A percentile compares a stretch with the other conserved stretches of the same genome.
Evolutionary conservation across 2,888 invertebrate genomes (phyloP).

Genomic region (Lasioglossum vierecki): DNA sequence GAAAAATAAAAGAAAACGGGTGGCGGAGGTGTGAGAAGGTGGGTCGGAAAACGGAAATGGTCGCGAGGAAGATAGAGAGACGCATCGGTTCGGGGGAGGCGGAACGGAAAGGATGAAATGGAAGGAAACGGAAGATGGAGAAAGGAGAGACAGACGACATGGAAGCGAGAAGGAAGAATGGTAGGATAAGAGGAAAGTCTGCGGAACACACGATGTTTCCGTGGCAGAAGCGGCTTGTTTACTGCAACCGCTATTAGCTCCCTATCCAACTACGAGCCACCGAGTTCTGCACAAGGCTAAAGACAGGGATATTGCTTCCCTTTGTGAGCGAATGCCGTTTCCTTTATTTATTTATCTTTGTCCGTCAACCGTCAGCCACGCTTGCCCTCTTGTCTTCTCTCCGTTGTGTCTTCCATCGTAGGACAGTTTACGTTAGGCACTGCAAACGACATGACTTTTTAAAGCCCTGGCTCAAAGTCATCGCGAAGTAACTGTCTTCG

Average conservation of each 20-base stretch:
- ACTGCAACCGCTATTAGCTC: slow-evolving; percentile 78
- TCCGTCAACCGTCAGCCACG: slow-evolving; percentile 65
- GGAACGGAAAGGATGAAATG: slow-evolving; percentile 50
- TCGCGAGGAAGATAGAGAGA: slow-evolving; percentile 29
- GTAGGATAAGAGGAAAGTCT: slow-evolving; percentile 66
- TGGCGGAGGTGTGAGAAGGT: slow-evolving; percentile 34
- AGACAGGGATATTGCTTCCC: slow-evolving; percentile 80
- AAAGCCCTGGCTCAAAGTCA: slow-evolving; percentile 55
- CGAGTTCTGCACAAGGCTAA: slow-evolving; percentile 64
- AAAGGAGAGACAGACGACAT: background rate
- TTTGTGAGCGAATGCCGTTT: slow-evolving; percentile 77
- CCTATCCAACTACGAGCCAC: slow-evolving; percentile 61
- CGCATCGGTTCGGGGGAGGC: slow-evolving; percentile 17
- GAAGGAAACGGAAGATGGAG: slow-evolving; percentile 54
- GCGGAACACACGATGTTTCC: slow-evolving; percentile 70
- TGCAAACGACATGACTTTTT: slow-evolving; percentile 68
- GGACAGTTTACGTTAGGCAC: slow-evolving; percentile 74
- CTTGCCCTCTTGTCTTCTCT: slow-evolving; percentile 59
- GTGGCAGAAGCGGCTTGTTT: slow-evolving; percentile 78
- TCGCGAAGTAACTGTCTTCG: slow-evolving; percentile 18
- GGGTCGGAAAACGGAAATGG: slow-evolving; percentile 61
- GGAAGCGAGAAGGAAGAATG: slow-evolving; percentile 42
- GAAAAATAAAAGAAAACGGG: slow-evolving; percentile 34
- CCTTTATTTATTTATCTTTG: slow-evolving; percentile 81
- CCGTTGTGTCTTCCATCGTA: slow-evolving; percentile 59